Conservation (phyloP, 2,888 invertebrate genomes). For the Caenorhabditis afra region DNA sequence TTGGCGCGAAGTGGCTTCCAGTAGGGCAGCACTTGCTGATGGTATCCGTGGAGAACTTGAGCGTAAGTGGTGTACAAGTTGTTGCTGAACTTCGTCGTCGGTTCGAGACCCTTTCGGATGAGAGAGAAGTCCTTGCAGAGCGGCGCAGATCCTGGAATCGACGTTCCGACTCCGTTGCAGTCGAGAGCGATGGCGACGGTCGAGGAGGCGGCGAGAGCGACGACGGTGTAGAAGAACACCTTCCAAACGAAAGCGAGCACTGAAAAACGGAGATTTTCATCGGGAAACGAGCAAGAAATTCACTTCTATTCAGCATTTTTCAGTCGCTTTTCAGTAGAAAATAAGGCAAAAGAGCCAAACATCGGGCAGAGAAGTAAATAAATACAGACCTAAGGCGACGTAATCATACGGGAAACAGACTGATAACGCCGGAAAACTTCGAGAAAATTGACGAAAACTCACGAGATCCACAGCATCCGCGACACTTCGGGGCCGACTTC, state of each 20-base stretch:
- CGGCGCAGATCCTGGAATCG: slow-evolving; percentile 54
- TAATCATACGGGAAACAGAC: slow-evolving; percentile 5
- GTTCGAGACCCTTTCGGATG: slow-evolving; percentile 39
- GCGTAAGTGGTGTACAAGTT: slow-evolving; percentile 47
- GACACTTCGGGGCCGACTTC: slow-evolving; percentile 4
- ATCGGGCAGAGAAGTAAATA: neutral
- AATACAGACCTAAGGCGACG: slow-evolving; percentile 17
- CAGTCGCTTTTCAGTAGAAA: neutral
- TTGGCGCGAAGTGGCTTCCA: slow-evolving; percentile 6
- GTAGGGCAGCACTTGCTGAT: slow-evolving; percentile 24
- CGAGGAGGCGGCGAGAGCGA: slow-evolving; percentile 20
- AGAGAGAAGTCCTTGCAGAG: slow-evolving; percentile 62
- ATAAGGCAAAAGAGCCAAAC: neutral
- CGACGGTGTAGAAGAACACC: slow-evolving; percentile 28
- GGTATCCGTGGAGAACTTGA: slow-evolving; percentile 52
- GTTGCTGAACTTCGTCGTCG: slow-evolving; percentile 49
- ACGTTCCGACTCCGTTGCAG: slow-evolving; percentile 44
- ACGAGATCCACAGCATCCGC: slow-evolving; percentile 29
- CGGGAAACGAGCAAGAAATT: neutral
- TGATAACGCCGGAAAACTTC: neutral
- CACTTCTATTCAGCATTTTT: slow-evolving; percentile 3
- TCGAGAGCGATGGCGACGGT: slow-evolving; percentile 50
- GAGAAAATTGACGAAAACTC: neutral
- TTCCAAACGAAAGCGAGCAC: slow-evolving; percentile 46
- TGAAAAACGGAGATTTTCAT: slow-evolving; percentile 40